A percentile compares a stretch with the other conserved stretches of the same genome.
Conservation (phyloP, 2,888 invertebrate genomes). For the Desoria tigrina region DNA sequence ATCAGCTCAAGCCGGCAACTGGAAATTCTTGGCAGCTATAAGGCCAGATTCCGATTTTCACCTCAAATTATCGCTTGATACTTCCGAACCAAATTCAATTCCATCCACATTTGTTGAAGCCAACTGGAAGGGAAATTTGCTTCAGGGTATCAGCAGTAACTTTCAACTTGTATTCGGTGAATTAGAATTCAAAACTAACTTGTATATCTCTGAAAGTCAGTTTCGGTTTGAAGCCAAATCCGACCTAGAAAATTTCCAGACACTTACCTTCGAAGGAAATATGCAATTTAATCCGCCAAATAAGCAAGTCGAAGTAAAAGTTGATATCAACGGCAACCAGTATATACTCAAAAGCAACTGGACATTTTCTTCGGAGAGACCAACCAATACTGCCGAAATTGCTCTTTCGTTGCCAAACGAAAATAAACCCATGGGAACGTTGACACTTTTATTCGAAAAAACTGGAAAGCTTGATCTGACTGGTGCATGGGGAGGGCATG, state of each 20-base stretch:
- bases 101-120: slow-evolving; percentile 17
- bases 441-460: slow-evolving; percentile 36
- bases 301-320: slow-evolving; percentile 21
- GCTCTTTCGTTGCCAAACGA: neutral
- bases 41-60: slow-evolving; percentile 36
- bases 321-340: slow-evolving; percentile 20
- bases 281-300: slow-evolving; percentile 15
- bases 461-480: slow-evolving; percentile 33
- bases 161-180: slow-evolving; percentile 21
- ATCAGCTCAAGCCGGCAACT: slow-evolving; percentile 43
- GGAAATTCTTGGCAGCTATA: slow-evolving; percentile 44
- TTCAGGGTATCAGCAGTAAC: slow-evolving; percentile 39
- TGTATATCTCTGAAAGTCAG: slow-evolving; percentile 20
- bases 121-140: slow-evolving; percentile 34
- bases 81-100: slow-evolving; percentile 16
- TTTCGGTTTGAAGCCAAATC: slow-evolving; percentile 29
- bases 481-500: slow-evolving; percentile 40
- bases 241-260: slow-evolving; percentile 29
- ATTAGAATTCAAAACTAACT: slow-evolving; percentile 25
- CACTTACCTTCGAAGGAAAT: slow-evolving; percentile 27
- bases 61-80: slow-evolving; percentile 37
- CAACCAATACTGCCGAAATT: neutral
- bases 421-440: neutral
- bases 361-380: neutral
- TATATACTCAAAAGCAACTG: neutral